Evolutionary conservation across 1,140 invertebrate genomes (phyloP).

Genomic region (Coptotermes formosanus): DNA sequence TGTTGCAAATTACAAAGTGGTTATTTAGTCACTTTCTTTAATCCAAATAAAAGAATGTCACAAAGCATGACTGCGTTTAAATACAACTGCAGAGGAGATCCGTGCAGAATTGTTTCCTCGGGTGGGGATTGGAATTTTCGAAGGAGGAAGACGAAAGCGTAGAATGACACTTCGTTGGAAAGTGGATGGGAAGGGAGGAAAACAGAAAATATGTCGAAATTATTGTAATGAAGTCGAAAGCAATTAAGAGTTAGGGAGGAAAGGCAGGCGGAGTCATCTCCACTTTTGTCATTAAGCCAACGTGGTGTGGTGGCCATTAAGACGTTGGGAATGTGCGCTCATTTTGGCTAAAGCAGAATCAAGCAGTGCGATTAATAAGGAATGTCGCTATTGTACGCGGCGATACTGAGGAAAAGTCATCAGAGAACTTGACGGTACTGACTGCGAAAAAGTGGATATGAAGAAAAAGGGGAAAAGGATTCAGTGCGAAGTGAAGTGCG

Average conservation of each 20-base stretch:
- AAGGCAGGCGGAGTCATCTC: neutral
- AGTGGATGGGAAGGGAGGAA: neutral
- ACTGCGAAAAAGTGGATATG: neutral
- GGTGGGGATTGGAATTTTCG: neutral
- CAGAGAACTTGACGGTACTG: neutral
- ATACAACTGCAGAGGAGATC: neutral
- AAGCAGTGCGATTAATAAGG: neutral
- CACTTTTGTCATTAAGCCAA: neutral
- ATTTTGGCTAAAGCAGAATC: neutral
- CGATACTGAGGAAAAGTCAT: neutral
- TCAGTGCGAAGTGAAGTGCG: neutral
- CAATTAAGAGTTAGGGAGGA: neutral
- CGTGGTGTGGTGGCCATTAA: slow-evolving; percentile 8
- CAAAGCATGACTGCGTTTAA: neutral
- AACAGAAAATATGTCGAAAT: slow-evolving; percentile 8
- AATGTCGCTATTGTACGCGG: neutral
- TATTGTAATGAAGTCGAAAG: slow-evolving; percentile 13
- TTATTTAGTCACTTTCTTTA: neutral
- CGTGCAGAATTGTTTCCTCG: neutral
- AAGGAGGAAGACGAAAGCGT: neutral
- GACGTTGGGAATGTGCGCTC: neutral
- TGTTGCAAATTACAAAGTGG: too few relatives aligned
- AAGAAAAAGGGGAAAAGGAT: slow-evolving; percentile 5
- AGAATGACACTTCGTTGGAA: neutral
- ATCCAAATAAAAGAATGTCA: neutral